Evolutionary conservation across 2,113 vertebrate genomes (phyloP).

Genomic region (Salvelinus namaycush): DNA sequence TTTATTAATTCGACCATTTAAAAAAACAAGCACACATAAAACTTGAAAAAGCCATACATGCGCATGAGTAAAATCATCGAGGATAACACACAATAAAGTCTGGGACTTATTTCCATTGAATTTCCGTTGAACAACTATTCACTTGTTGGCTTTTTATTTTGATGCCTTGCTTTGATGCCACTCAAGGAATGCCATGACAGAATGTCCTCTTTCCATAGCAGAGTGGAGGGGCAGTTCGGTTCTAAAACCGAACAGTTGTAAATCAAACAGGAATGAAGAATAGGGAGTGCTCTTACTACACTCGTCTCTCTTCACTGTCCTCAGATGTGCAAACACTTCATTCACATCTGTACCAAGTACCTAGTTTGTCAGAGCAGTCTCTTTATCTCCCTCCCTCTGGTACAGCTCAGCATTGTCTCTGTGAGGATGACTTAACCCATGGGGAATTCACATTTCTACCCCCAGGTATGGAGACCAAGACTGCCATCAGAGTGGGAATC

Average conservation of each 20-base stretch:
- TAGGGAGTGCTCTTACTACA: not conserved
- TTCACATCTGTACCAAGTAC: not conserved
- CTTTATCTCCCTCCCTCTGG: not conserved
- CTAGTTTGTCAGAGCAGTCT: not conserved
- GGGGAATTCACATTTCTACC: conserved; percentile 11
- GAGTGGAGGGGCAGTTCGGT: too few relatives aligned
- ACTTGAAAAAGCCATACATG: too few relatives aligned
- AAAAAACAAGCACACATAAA: too few relatives aligned
- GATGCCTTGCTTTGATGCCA: not conserved
- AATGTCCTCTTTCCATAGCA: not conserved
- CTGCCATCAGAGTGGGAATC: not conserved
- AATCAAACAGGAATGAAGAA: not conserved
- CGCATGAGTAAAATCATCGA: too few relatives aligned
- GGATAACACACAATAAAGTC: too few relatives aligned
- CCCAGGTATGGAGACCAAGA: not conserved
- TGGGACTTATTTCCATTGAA: too few relatives aligned
- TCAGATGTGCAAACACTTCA: not conserved
- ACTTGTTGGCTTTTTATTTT: not conserved
- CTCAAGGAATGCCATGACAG: not conserved
- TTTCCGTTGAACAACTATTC: not conserved
- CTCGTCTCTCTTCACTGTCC: not conserved
- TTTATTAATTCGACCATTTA: too few relatives aligned
- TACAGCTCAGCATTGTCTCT: not conserved
- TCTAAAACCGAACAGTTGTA: not conserved
- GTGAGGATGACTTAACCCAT: not conserved